Base-by-base conservation (phyloP, 2,888 invertebrate genomes). In the Coelinius sp. region DNA sequence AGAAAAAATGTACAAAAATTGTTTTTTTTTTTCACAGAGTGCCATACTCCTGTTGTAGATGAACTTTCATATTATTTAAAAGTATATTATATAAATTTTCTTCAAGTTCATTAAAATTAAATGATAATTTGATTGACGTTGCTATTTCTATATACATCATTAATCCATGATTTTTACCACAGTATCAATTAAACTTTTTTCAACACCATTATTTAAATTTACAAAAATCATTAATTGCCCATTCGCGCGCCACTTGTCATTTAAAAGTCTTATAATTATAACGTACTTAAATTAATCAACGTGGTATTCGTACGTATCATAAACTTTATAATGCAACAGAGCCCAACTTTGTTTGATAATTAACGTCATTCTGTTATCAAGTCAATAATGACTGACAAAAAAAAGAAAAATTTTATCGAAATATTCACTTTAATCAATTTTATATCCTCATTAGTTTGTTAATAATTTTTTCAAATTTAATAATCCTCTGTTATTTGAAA, bases 291-390 rank as follows among this genome's bases (percentile, higher is more conserved):
- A 82, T 75, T 82, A 83, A 84, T 82, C 79, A 85, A 85, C 85
- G 82, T 78, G 75, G 79, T 76, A 79, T 77, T 78, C 77, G 78
- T 76, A 75, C 66, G 53, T 73, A 75, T 75, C 81, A 83, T 82
- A 84, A 85, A 84, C 82, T 84, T 84, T 85, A 83, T 83, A 85
- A 84, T 81, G 78, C 81, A 83, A 84, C 83, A 81, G 82, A 83
- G 82, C 79, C 80, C 80, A 81, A 83, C 81, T 69, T 78, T 76
- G 70, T 75, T 68, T 74, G 73, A 75, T 65, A 25, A 27, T 59
- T 73, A 70, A 24, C 8, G 72, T 74, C 59, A 63, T 76, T 67
- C 73, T 73, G 73, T 31, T 14, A 25, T 73, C 72, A 41, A 41
- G 73, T 75, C 52, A 59, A 64, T n/a, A 66, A 66, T 68, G 38